Evolutionary conservation across 2,797 vertebrate species (phyloP), one percentile per base, ranked within the genome.

Genomic region (Podarcis siculus): DNA sequence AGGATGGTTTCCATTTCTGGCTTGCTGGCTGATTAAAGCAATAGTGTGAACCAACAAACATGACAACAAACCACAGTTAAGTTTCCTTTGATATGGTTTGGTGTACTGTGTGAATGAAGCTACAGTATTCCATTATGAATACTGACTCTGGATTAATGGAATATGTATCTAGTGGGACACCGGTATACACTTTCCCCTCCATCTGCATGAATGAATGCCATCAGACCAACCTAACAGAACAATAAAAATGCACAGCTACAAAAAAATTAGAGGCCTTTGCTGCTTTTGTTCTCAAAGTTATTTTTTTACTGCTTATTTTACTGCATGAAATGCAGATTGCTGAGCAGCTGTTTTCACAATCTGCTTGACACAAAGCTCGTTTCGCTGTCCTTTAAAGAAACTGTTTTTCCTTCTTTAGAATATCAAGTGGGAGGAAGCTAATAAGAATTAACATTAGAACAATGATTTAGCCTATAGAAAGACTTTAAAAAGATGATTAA

Each of bases 301-400:
- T 91, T 77, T 83, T 83, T 2, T 71, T 87, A 76, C 32, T 1
- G 1, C 32, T 13, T 49, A 0, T 58, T 67, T 71, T 35, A 85
- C 49, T 8, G 45, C 13, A 30, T 89, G 88, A 0, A 82, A 85
- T 0, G 4, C 71, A 83, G 13, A 76, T 75, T 82, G 73, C 49
- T 4, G 0, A 89, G 84, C 87, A 89, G 86, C 32, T 64, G 30
- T 61, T 37, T 82, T 83, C 32, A 64, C 27, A 0, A 86, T 85
- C 87, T 84, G 39, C 86, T 86, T 37, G 35, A 5, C 3, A 80
- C 75, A 79, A 85, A 87, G 73, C 66, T 73, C 42, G 5, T 71
- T 87, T 23, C n/a, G 30, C 73, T 91, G 73, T 71, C 37, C 76
- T 85, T 90, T 42, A 85, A 35, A 90, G 66, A 87, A 6, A 84